Base-by-base conservation (phyloP, 2,888 invertebrate species). In the Cylindroiulus punctatus region DNA sequence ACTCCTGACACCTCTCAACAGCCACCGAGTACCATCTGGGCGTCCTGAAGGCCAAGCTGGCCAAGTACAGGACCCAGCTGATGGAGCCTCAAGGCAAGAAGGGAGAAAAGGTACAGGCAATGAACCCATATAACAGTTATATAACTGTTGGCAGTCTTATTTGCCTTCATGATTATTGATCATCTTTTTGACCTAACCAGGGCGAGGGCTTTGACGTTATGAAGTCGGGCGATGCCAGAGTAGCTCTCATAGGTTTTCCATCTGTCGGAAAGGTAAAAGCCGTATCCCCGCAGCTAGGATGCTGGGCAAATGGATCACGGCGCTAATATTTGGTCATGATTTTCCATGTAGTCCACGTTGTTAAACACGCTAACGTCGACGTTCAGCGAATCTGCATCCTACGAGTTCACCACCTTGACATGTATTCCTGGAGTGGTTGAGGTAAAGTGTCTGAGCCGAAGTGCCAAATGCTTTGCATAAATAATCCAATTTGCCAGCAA, bases 11-110 rank as follows among this genome's bases (percentile, higher is more conserved):
- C 8, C 52, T 0, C 19, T 52, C 52, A 17, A 17, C 92, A 98
- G 99, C 99, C 10, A 99, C 99, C 89, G 99, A 99, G 91, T 99
- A 99, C 90, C 99, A 99, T 93, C 94, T 99, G 92, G 99, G 99
- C 76, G 93, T 99, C 83, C 91, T 99, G 87, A 99, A 99, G 92
- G 99, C 99, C 0, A 98, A 98, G 92, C 92, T 98, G 90, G 98
- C 98, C 0, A 98, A 98, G 90, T 98, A 97, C 90, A 93, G 98
- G 52, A 96, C 98, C 0, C 98, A 99, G 91, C 92, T 99, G 81
- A 91, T 99, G 87, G 99, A 99, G 90, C 99, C 99, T 0, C 93
- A 96, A 0, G 97, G 98, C 89, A 99, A 99, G 91, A 93, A 95
- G 7, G 92, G 92, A 57, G 97, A 97, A 89, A 98, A 98, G 91